Percentiles rank a stretch among this genome's conserved stretches.
These are phyloP conservation scores for Muraenolepis orangiensis DNA, from an alignment of 2,797 vertebrate genomes.

Conservation along the genomic window DNA sequence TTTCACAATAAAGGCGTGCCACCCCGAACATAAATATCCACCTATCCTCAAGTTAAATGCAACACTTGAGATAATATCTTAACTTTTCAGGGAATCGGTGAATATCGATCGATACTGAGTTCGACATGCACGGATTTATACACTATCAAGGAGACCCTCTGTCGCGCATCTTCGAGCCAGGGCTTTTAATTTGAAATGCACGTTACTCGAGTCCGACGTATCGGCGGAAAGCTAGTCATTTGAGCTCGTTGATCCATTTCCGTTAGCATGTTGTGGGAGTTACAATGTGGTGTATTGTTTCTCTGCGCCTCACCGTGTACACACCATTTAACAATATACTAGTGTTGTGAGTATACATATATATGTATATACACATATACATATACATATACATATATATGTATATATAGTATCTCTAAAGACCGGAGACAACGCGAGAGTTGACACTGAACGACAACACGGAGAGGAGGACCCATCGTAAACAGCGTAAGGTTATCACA, in stretches of 20 bases:
- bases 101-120: not conserved
- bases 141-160: not conserved
- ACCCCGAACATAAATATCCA: not conserved
- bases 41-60: not conserved
- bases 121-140: no score
- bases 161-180: not conserved
- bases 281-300: not conserved
- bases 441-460: not conserved
- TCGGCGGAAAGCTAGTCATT: not conserved
- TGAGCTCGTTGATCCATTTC: not conserved
- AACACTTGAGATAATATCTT: not conserved
- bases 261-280: not conserved
- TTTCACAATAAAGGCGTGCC: not conserved
- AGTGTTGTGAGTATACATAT: no score
- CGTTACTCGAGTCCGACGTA: not conserved
- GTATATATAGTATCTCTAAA: not conserved
- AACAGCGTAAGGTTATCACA: not conserved
- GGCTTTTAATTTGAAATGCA: not conserved
- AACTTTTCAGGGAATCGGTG: not conserved
- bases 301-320: not conserved
- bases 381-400: not conserved
- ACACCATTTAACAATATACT: no score
- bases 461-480: not conserved
- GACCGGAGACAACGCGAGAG: not conserved
- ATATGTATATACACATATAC: not conserved